Evolutionary conservation across 2,797 vertebrate genomes (phyloP).

Genomic region (Neostethus bicornis): DNA sequence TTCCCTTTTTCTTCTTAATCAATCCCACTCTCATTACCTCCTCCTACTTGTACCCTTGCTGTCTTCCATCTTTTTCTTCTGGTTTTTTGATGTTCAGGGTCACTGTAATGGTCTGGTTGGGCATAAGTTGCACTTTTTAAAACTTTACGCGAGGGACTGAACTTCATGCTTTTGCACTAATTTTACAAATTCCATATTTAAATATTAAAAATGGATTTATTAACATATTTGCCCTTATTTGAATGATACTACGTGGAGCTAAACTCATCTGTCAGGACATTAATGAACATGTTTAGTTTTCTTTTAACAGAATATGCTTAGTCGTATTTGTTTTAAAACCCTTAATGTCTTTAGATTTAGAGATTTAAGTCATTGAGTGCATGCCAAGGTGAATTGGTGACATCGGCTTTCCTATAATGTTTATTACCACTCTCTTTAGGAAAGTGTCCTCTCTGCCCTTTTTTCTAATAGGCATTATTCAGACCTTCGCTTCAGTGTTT

Average conservation of each 20-base stretch:
- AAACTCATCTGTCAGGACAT: slow-evolving; percentile 18
- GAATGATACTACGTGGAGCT: slow-evolving; percentile 25
- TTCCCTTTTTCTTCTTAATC: neutral
- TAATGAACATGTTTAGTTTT: slow-evolving; percentile 21
- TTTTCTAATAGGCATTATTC: slow-evolving; percentile 27
- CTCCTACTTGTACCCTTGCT: neutral
- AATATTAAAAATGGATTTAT: slow-evolving; percentile 20
- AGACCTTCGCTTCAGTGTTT: slow-evolving; percentile 15
- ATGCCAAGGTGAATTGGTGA: slow-evolving; percentile 44
- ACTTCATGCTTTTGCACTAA: slow-evolving; percentile 15
- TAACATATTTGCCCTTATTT: slow-evolving; percentile 9
- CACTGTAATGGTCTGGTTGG: slow-evolving; percentile 47
- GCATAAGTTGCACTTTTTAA: slow-evolving; percentile 37
- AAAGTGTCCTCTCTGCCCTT: slow-evolving; percentile 33
- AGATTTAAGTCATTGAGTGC: slow-evolving; percentile 19
- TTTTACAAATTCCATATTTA: slow-evolving; percentile 42
- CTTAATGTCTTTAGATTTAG: slow-evolving; percentile 15
- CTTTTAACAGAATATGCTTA: neutral
- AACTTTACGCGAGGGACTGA: slow-evolving; percentile 36
- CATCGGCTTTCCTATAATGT: slow-evolving; percentile 40
- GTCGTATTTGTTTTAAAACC: neutral
- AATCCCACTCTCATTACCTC: slow-evolving; percentile 16
- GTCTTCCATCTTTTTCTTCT: slow-evolving; percentile 8
- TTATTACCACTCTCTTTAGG: slow-evolving; percentile 19
- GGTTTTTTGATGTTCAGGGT: slow-evolving; percentile 45